Percentiles rank a stretch among this genome's conserved stretches.
Conservation (phyloP, 2,797 vertebrate species). For the Platalea minor region DNA sequence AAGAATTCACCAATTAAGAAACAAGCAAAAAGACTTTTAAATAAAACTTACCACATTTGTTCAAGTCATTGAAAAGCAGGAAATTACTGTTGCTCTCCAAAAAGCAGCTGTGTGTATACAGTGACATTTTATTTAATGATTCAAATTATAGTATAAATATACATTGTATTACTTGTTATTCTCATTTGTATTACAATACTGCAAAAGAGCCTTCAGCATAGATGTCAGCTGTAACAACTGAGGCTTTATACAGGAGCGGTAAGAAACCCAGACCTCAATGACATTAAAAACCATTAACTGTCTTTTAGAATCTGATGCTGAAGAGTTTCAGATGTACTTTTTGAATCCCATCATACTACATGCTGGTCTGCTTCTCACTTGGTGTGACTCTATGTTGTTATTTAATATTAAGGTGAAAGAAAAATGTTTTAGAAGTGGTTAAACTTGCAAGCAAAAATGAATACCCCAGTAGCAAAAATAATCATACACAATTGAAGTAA, state of each 20-base stretch:
- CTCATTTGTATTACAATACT: not conserved
- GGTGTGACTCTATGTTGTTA: not conserved
- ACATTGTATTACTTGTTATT: constrained; percentile 49
- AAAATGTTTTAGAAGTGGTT: not conserved
- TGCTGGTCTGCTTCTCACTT: not conserved
- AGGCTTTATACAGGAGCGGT: not conserved
- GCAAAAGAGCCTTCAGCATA: not conserved
- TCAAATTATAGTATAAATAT: constrained; percentile 35
- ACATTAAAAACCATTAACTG: not conserved
- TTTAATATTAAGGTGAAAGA: not conserved
- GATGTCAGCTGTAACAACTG: not conserved
- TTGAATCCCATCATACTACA: not conserved
- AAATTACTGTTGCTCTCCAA: constrained; percentile 60
- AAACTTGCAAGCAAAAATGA: not conserved
- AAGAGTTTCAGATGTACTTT: not conserved
- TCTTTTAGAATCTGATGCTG: not conserved
- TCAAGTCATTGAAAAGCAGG: constrained; percentile 39
- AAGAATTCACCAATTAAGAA: constrained; percentile 46
- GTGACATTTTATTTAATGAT: constrained; percentile 60
- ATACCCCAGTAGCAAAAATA: not conserved
- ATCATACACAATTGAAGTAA: not conserved
- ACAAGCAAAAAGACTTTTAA: constrained; percentile 45
- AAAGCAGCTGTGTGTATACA: constrained; percentile 64
- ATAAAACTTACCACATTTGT: constrained; percentile 44
- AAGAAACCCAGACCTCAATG: not conserved